Conservation (phyloP, 2,113 vertebrate genomes). For the human (Homo sapiens) region GRCh38 chr12:71907001-71907500, state of each 20-base stretch:
- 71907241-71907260: not conserved
- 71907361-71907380: not conserved
- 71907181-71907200: conserved; percentile 50
- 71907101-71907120: conserved; percentile 99
- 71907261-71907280: not conserved
- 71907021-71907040: conserved; percentile 99
- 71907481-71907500: not conserved
- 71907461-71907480: not conserved
- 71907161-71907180: conserved; percentile 27
- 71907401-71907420: not conserved
- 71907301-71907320: not conserved
- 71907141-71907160: conserved; percentile 80
- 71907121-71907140: conserved; percentile 99
- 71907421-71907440: not conserved
- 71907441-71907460: not conserved
- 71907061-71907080: conserved; percentile 96
- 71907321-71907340: not conserved
- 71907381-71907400: not conserved
- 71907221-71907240: not conserved
- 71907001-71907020: conserved; percentile 80
- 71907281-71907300: not conserved
- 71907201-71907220: not conserved
- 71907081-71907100: conserved; percentile 96
- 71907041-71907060: conserved; percentile 96
- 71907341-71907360: not conserved